Base-by-base conservation (phyloP, 2,113 vertebrate species). In the Sinosuthora webbiana region DNA sequence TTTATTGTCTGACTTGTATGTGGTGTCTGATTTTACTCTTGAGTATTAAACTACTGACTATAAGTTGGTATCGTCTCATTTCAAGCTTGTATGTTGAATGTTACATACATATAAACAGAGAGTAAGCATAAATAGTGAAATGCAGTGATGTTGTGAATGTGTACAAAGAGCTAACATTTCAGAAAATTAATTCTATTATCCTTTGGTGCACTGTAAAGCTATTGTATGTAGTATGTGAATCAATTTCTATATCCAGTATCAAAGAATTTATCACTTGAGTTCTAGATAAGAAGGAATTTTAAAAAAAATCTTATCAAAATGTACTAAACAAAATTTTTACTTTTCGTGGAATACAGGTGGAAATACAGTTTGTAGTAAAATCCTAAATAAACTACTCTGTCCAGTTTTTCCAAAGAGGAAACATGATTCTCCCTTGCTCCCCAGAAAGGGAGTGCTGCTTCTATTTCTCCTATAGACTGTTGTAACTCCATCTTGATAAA, bases 111-210 rank as follows among this genome's bases (percentile, higher is more conserved):
- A 59, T 9, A 75, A 65, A 39, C 1, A 15, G 18, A 37, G 7
- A 69, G 42, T 64, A 68, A 67, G 35, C 16, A 12, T 55, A 22
- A 79, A 15, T 42, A 31, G 24, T 52, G 23, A 77, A 83, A 70
- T 86, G 35, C 17, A 53, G 3, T 6, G 3, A 15, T 76, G 19
- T 70, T 83, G 52, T 25, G 18, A 11, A 35, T 59, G 10, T 30
- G 12, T 2, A 4, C 33, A 47, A 39, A 63, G 7, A 6, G 22
- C 13, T 57, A 3, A 39, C 5, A 11, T 70, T 90, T 63, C 30
- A 55, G 50, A 74, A 85, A 52, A 0, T 0, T n/a, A 63, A 52
- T 20, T 67, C 19, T 15, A 0, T 77, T 81, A 13, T 67, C 13
- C 45, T 24, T 67, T 0, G 1, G 7, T 76, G 59, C 18, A 76